These are phyloP conservation scores for Tadarida brasiliensis DNA, from an alignment of 2,797 vertebrate species.

Conservation along the genomic window DNA sequence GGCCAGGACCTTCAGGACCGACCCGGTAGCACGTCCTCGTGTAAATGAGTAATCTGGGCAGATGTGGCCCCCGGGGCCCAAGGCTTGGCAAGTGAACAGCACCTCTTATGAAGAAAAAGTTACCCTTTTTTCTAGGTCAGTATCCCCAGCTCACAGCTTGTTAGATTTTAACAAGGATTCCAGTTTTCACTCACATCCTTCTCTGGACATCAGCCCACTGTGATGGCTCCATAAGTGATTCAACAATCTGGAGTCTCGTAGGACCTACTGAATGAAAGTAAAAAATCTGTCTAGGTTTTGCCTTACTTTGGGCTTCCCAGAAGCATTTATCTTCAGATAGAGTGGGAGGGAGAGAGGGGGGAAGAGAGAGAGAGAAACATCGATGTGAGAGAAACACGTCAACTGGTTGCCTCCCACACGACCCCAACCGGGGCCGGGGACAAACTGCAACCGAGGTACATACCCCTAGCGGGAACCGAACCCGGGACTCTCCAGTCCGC, in stretches of 20 bases:
- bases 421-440: too few relatives aligned
- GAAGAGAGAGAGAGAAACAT: too few relatives aligned
- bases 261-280: neutral
- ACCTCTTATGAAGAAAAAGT: neutral
- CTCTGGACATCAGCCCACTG: neutral
- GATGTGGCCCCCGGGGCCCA: neutral
- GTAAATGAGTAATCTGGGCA: neutral
- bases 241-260: neutral
- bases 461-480: too few relatives aligned
- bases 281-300: neutral
- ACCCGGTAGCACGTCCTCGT: neutral
- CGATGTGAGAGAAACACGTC: too few relatives aligned
- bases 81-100: neutral
- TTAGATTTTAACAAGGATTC: neutral
- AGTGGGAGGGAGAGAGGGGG: too few relatives aligned
- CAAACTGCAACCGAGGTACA: too few relatives aligned
- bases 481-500: too few relatives aligned
- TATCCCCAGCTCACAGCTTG: neutral
- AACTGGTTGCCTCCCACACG: too few relatives aligned
- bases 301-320: neutral
- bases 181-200: neutral
- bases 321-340: too few relatives aligned
- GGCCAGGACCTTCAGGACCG: neutral
- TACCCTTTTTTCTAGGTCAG: neutral
- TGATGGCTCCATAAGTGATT: neutral